A percentile compares a stretch with the other conserved stretches of the same genome.
Conservation (phyloP, 2,888 invertebrate genomes). For the Drosophila nigricruria region DNA sequence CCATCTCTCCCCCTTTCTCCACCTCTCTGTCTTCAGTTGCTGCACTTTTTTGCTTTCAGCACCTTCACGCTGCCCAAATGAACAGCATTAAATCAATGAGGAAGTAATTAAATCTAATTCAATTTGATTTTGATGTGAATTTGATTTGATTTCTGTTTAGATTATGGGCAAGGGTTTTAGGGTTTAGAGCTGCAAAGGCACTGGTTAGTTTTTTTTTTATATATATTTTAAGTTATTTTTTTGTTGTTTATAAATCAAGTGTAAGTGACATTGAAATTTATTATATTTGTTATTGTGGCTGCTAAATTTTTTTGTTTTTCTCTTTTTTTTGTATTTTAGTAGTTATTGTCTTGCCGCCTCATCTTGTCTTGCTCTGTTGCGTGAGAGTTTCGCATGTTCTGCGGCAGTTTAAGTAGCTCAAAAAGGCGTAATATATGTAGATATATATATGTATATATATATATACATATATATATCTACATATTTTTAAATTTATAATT, state of each 20-base stretch:
- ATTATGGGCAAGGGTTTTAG: conserved; percentile 10
- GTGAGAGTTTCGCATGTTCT: conserved; percentile 76
- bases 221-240: conserved; percentile 2
- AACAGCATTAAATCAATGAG: conserved; percentile 62
- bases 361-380: conserved; percentile 71
- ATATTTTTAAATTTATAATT: conserved; percentile 5
- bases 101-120: conserved; percentile 72
- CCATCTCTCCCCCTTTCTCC: neutral
- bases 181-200: conserved; percentile 3
- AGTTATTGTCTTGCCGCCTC: conserved; percentile 26
- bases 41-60: conserved; percentile 61
- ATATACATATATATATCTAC: neutral
- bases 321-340: conserved; percentile 18
- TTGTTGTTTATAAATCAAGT: conserved; percentile 72
- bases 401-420: conserved; percentile 45
- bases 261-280: conserved; percentile 82
- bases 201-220: neutral
- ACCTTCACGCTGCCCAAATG: conserved; percentile 34
- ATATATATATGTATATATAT: conserved; percentile 1
- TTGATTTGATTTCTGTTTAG: conserved; percentile 19
- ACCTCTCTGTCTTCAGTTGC: conserved; percentile 6
- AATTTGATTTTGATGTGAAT: conserved; percentile 27
- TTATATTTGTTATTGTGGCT: conserved; percentile 46
- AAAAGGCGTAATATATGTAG: conserved; percentile 15
- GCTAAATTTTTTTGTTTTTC: conserved; percentile 18